A percentile compares a stretch with the other conserved stretches of the same genome.
Conservation (phyloP, 2,888 invertebrate species). For the Schizotus pectinicornis region DNA sequence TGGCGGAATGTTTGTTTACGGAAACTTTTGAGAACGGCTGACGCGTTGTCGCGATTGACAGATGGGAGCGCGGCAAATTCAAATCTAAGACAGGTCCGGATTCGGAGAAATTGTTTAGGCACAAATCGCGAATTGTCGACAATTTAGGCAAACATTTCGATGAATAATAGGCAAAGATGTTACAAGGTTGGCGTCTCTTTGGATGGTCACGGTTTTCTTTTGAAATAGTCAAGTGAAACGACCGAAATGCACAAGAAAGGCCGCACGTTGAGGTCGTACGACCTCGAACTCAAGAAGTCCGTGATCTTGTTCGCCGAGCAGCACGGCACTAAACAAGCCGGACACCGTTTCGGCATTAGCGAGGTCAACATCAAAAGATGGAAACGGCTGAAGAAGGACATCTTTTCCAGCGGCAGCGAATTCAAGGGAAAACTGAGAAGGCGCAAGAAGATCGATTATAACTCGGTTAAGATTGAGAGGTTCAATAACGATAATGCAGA, state of each 20-base stretch:
- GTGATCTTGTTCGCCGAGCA: constrained; percentile 51
- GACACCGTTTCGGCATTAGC: constrained; percentile 47
- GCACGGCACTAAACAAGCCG: constrained; percentile 47
- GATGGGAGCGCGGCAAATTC: no score
- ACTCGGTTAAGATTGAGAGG: constrained; percentile 1
- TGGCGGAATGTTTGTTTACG: not conserved
- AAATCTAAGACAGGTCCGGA: no score
- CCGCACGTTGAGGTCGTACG: constrained; percentile 35
- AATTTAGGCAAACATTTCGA: no score
- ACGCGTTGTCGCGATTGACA: no score
- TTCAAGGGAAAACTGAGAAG: constrained; percentile 13
- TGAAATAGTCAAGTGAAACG: no score
- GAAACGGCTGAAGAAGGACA: constrained; percentile 43
- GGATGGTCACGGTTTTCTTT: no score
- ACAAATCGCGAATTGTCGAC: no score
- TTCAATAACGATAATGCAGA: no score
- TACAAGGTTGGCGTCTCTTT: no score
- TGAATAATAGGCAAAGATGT: no score
- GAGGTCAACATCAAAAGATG: constrained; percentile 52
- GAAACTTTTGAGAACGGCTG: constrained; percentile 25
- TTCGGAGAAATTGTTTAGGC: no score
- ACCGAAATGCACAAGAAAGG: not conserved
- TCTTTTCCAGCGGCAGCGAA: constrained; percentile 31
- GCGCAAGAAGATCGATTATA: constrained; percentile 18
- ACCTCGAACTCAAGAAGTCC: constrained; percentile 48